A percentile compares a stretch with the other conserved stretches of the same genome.
phyloP scores from a whole-genome alignment of 2,797 vertebrate genomes.

The Lophotriccus pileatus region DNA sequence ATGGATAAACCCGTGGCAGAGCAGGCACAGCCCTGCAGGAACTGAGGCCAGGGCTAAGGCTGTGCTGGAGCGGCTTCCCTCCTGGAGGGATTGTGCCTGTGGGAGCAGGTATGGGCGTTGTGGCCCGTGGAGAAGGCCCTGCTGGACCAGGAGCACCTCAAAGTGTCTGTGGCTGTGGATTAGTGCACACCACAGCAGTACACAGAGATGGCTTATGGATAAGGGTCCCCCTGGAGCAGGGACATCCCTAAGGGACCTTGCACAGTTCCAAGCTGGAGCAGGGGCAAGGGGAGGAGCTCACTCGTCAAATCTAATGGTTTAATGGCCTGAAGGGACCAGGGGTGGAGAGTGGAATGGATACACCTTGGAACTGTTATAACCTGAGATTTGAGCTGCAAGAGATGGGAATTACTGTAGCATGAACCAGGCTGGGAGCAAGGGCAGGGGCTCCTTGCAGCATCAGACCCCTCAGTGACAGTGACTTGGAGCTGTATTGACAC shows the following conservation, averaged over 20 bases:
- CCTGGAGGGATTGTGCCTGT: background rate
- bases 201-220: background rate
- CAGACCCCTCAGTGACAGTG: background rate
- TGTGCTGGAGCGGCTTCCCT: background rate
- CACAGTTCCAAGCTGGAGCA: background rate
- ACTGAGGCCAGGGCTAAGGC: too few species aligned
- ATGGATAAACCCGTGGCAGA: background rate
- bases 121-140: background rate
- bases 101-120: background rate
- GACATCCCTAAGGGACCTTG: background rate
- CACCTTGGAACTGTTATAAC: background rate
- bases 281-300: background rate
- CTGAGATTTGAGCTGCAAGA: background rate
- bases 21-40: background rate
- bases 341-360: background rate
- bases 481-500: background rate
- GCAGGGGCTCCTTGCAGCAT: background rate
- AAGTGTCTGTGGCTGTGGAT: background rate
- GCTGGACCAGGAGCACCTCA: background rate
- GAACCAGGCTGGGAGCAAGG: background rate
- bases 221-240: background rate
- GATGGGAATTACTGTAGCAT: background rate
- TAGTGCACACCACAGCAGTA: background rate
- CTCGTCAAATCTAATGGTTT: background rate
- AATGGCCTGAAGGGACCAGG: fast-evolving